phyloP scores from a whole-genome alignment of 2,888 invertebrate species.

The Molorchus minor region DNA sequence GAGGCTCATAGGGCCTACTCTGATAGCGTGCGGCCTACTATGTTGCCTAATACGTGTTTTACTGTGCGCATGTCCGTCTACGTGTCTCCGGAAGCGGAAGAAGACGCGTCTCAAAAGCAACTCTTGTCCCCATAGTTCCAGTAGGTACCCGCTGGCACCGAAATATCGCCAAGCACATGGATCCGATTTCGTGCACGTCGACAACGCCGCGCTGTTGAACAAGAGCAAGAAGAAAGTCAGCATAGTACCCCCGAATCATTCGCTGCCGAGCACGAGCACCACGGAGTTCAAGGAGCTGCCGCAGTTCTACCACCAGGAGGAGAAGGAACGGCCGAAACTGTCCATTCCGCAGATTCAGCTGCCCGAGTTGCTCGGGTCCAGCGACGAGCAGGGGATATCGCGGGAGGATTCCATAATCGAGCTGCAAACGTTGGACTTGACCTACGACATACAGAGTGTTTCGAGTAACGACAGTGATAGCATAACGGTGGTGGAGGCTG shows the following conservation, averaged over 20 bases:
- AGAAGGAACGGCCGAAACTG: slow-evolving; percentile 42
- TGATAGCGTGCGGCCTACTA: slow-evolving; percentile 75
- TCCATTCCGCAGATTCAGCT: slow-evolving; percentile 51
- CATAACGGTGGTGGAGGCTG: slow-evolving; percentile 47
- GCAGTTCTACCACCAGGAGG: slow-evolving; percentile 43
- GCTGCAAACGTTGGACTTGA: slow-evolving; percentile 60
- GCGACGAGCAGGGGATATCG: slow-evolving; percentile 45
- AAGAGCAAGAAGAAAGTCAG: slow-evolving; percentile 61
- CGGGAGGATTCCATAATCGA: slow-evolving; percentile 62
- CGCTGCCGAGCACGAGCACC: slow-evolving; percentile 60
- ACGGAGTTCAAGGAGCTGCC: slow-evolving; percentile 55
- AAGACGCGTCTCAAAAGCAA: slow-evolving; percentile 68
- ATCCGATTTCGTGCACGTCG: slow-evolving; percentile 53
- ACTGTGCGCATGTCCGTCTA: slow-evolving; percentile 84
- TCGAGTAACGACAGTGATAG: slow-evolving; percentile 54
- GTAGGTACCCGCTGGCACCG: slow-evolving; percentile 64
- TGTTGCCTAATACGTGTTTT: slow-evolving; percentile 85
- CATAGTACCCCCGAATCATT: slow-evolving; percentile 57
- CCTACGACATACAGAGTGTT: slow-evolving; percentile 56
- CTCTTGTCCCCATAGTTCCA: slow-evolving; percentile 60
- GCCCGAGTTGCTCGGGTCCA: slow-evolving; percentile 46
- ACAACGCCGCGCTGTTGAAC: slow-evolving; percentile 49
- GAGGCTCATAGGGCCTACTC: slow-evolving; percentile 84
- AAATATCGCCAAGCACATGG: slow-evolving; percentile 56
- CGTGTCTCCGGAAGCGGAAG: slow-evolving; percentile 73